A percentile compares a stretch with the other conserved stretches of the same genome.
Evolutionary conservation across 1,140 invertebrate species (phyloP).

Genomic region (Agrilus planipennis): DNA sequence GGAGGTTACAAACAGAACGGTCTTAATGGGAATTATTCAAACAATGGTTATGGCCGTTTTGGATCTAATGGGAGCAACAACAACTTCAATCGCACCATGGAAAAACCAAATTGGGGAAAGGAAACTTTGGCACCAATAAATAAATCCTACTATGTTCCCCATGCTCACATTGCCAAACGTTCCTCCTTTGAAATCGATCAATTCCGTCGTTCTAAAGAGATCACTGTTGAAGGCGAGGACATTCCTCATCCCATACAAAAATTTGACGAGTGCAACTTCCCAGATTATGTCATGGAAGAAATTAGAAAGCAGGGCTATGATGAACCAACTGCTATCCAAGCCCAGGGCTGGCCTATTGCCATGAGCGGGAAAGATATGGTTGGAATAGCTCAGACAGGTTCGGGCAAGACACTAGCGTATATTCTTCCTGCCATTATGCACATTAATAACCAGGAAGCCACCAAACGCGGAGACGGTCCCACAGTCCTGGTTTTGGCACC

Average conservation of each 20-base stretch:
- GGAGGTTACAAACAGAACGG: too few species aligned
- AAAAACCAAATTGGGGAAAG: slow-evolving; percentile 72
- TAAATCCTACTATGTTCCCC: slow-evolving; percentile 87
- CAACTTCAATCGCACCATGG: too few species aligned
- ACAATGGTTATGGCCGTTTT: too few species aligned
- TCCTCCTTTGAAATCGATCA: slow-evolving; percentile 65
- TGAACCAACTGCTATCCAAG: slow-evolving; percentile 76
- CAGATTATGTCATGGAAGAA: slow-evolving; percentile 7
- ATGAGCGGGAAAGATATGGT: slow-evolving; percentile 81
- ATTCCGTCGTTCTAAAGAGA: slow-evolving; percentile 62
- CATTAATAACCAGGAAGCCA: slow-evolving; percentile 76
- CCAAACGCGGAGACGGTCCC: slow-evolving; percentile 76
- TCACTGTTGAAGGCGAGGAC: slow-evolving; percentile 65
- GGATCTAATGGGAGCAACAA: too few species aligned
- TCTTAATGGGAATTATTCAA: too few species aligned
- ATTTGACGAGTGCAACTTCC: slow-evolving; percentile 5
- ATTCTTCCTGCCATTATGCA: slow-evolving; percentile 81
- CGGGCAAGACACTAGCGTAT: slow-evolving; percentile 77
- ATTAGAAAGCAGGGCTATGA: slow-evolving; percentile 56
- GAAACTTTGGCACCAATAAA: slow-evolving; percentile 72
- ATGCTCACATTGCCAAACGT: slow-evolving; percentile 55
- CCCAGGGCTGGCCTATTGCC: slow-evolving; percentile 84
- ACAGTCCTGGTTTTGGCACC: slow-evolving; percentile 86
- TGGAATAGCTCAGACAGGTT: slow-evolving; percentile 90
- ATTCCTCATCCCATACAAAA: slow-evolving; percentile 7